phyloP scores from a whole-genome alignment of 2,888 invertebrate species.

The Drosophila seclusa region DNA sequence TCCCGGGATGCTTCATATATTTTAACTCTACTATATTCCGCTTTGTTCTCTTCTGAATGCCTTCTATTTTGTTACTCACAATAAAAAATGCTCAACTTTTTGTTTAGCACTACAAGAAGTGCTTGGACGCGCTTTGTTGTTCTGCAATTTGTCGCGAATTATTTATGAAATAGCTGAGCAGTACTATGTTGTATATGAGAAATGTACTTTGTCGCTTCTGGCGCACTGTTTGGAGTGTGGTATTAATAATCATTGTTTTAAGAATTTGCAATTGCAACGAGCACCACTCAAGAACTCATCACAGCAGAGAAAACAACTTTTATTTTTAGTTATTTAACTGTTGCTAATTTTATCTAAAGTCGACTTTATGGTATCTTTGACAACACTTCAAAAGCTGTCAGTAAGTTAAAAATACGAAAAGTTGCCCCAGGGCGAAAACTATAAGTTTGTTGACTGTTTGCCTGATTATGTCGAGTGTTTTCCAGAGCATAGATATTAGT shows the following conservation, averaged over 20 bases:
- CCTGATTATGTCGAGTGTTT: constrained; percentile 50
- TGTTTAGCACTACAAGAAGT: constrained; percentile 13
- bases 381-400: constrained; percentile 34
- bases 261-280: constrained; percentile 34
- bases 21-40: constrained; percentile 22
- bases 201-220: constrained; percentile 45
- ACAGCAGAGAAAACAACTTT: constrained; percentile 5
- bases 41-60: constrained; percentile 38
- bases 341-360: constrained; percentile 47
- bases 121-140: constrained; percentile 23
- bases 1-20: constrained; percentile 5
- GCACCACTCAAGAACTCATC: constrained; percentile 16
- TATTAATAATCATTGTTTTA: constrained; percentile 55
- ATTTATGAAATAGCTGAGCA: constrained; percentile 63
- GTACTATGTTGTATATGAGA: constrained; percentile 21
- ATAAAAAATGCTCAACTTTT: constrained; percentile 55
- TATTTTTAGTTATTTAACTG: constrained; percentile 21
- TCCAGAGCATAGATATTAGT: constrained; percentile 37
- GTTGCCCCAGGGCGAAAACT: constrained; percentile 47
- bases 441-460: constrained; percentile 64
- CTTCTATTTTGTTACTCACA: constrained; percentile 31
- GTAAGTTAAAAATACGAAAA: constrained; percentile 22
- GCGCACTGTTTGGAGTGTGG: constrained; percentile 32
- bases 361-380: constrained; percentile 14
- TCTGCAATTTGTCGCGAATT: constrained; percentile 65